Evolutionary conservation across 30 jellyfish, hydroid and myxozoan species (phyloP).

Genomic region (Turritopsis rubra): DNA sequence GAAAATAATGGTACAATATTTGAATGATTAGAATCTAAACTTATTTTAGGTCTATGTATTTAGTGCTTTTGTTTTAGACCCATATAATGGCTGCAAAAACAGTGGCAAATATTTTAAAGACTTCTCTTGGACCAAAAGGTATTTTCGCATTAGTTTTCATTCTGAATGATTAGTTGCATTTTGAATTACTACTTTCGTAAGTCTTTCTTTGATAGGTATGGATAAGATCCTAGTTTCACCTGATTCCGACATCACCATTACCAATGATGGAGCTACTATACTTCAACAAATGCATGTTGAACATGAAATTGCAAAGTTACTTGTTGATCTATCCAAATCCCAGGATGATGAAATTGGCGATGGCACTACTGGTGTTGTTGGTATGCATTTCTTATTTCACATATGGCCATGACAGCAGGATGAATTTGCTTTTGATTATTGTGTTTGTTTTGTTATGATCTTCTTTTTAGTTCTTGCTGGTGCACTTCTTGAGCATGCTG

Average conservation of each 20-base stretch:
- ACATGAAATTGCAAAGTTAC: slow-evolving; percentile 95
- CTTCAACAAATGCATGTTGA: slow-evolving; percentile 93
- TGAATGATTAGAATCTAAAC: too few relatives aligned
- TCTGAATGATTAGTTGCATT: neutral
- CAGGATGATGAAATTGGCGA: slow-evolving; percentile 99
- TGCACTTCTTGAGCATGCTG: slow-evolving; percentile 97
- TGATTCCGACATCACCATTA: slow-evolving; percentile 91
- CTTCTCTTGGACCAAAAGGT: slow-evolving; percentile 99
- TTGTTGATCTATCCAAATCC: slow-evolving; percentile 93
- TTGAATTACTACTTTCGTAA: neutral
- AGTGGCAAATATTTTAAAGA: slow-evolving; percentile 81
- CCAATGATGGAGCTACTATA: slow-evolving; percentile 99
- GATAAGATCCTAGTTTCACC: slow-evolving; percentile 98
- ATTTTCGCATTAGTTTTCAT: neutral
- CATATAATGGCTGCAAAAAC: slow-evolving; percentile 97
- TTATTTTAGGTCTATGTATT: neutral
- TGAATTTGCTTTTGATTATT: neutral
- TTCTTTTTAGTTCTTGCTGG: slow-evolving; percentile 89
- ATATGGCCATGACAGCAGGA: neutral
- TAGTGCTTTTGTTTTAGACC: slow-evolving; percentile 42
- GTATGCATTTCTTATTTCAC: slow-evolving; percentile 23
- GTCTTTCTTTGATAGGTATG: slow-evolving; percentile 55
- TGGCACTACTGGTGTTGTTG: slow-evolving; percentile 99
- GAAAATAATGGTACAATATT: too few relatives aligned
- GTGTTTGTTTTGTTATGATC: neutral